phyloP scores from a whole-genome alignment of 1,140 invertebrate genomes.

The Heliconius nattereri region DNA sequence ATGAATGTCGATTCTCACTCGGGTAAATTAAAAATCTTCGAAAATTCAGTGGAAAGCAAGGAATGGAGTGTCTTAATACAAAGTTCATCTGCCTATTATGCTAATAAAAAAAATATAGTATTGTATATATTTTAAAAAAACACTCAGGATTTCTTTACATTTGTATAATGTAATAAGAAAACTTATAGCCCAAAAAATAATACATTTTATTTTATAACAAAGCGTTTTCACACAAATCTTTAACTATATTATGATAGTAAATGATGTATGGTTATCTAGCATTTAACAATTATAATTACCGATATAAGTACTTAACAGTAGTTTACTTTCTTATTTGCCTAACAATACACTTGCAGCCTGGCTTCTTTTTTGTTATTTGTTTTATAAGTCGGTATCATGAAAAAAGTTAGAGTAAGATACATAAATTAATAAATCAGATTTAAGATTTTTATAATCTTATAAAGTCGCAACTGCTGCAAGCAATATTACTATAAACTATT shows the following conservation, averaged over 20 bases:
- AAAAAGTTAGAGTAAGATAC: neutral
- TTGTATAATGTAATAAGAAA: slow-evolving; percentile 41
- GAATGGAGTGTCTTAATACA: no score
- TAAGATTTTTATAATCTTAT: neutral
- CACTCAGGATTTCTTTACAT: no score
- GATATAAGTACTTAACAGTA: neutral
- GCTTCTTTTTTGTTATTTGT: neutral
- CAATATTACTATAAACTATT: neutral
- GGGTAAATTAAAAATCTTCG: no score
- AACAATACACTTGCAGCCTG: neutral
- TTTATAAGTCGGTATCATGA: neutral
- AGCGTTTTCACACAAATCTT: slow-evolving; percentile 40
- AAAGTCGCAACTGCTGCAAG: neutral
- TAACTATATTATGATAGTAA: slow-evolving; percentile 31
- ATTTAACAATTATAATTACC: slow-evolving; percentile 38
- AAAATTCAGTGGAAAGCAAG: no score
- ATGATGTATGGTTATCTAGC: slow-evolving; percentile 31
- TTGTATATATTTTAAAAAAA: no score
- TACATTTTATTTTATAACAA: slow-evolving; percentile 48
- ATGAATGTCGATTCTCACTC: no score
- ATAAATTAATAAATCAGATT: neutral
- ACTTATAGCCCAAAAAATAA: slow-evolving; percentile 49
- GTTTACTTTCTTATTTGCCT: neutral
- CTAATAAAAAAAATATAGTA: no score
- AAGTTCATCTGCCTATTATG: no score